Evolutionary conservation across 1,140 invertebrate species (phyloP).

Genomic region (Cecropterus lyciades): DNA sequence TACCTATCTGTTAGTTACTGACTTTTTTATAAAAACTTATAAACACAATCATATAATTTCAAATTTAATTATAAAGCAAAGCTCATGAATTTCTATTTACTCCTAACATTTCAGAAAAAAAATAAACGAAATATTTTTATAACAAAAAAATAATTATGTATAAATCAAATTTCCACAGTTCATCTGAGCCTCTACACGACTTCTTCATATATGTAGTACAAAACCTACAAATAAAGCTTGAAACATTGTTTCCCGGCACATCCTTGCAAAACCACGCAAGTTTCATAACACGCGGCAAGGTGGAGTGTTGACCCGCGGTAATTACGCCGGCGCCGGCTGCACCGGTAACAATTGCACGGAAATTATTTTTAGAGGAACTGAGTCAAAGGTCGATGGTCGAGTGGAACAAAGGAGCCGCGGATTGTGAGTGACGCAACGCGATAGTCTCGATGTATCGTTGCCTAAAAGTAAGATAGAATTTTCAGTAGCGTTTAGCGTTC

Average conservation of each 20-base stretch:
- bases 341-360: constrained; percentile 39
- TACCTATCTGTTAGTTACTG: too few relatives aligned
- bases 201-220: too few relatives aligned
- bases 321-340: constrained; percentile 40
- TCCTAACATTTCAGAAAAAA: too few relatives aligned
- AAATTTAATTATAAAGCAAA: too few relatives aligned
- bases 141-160: too few relatives aligned
- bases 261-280: constrained; percentile 3
- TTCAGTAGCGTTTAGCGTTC: too few relatives aligned
- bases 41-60: too few relatives aligned
- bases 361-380: constrained; percentile 46
- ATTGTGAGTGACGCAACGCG: constrained; percentile 2
- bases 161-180: too few relatives aligned
- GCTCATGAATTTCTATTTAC: too few relatives aligned
- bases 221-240: not conserved
- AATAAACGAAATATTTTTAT: too few relatives aligned
- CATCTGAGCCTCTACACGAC: too few relatives aligned
- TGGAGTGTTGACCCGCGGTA: constrained; percentile 31
- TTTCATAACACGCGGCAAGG: constrained; percentile 29
- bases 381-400: constrained; percentile 49
- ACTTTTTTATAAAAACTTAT: too few relatives aligned
- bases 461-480: not conserved
- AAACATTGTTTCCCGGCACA: not conserved
- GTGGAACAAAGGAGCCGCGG: constrained; percentile 36
- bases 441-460: constrained; percentile 6